A percentile compares a stretch with the other conserved stretches of the same genome.
phyloP scores from a whole-genome alignment of 2,888 invertebrate species.

The Podotricha telesiphe region DNA sequence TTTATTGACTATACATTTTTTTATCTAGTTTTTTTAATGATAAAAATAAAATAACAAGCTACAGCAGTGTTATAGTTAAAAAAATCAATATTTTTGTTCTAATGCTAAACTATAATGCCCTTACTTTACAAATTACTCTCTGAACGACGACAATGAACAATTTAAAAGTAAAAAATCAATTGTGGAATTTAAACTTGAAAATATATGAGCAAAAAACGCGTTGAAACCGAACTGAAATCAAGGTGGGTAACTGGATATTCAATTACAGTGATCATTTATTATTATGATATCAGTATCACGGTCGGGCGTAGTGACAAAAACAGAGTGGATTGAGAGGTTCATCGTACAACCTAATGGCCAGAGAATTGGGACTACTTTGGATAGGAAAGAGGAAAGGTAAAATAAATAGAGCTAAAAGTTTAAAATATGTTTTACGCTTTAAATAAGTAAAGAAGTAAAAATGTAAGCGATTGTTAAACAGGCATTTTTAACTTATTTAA shows the following conservation, averaged over 20 bases:
- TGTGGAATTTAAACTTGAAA: slow-evolving; percentile 21
- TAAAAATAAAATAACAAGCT: too few species aligned
- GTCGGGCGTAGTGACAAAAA: slow-evolving; percentile 44
- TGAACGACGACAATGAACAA: not conserved
- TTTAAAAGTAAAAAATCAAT: not conserved
- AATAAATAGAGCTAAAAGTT: slow-evolving; percentile 45
- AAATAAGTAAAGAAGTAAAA: too few species aligned
- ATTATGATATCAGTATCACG: slow-evolving; percentile 29
- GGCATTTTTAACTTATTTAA: too few species aligned
- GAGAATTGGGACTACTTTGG: slow-evolving; percentile 57
- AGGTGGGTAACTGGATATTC: slow-evolving; percentile 12
- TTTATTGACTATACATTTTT: too few species aligned
- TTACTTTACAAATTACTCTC: not conserved
- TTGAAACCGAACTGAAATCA: slow-evolving; percentile 19
- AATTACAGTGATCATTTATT: slow-evolving; percentile 19
- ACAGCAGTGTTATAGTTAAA: too few species aligned
- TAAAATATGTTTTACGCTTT: too few species aligned
- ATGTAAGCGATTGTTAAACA: too few species aligned
- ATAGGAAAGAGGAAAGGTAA: slow-evolving; percentile 59
- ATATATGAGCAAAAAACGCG: slow-evolving; percentile 10
- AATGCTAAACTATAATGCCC: not conserved
- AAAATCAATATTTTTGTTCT: not conserved
- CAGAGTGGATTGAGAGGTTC: slow-evolving; percentile 61
- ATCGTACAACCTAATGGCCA: slow-evolving; percentile 56
- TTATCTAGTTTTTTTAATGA: too few species aligned